phyloP scores from a whole-genome alignment of 37 sponge, comb jelly and placozoan species.

The Ianthella basta region DNA sequence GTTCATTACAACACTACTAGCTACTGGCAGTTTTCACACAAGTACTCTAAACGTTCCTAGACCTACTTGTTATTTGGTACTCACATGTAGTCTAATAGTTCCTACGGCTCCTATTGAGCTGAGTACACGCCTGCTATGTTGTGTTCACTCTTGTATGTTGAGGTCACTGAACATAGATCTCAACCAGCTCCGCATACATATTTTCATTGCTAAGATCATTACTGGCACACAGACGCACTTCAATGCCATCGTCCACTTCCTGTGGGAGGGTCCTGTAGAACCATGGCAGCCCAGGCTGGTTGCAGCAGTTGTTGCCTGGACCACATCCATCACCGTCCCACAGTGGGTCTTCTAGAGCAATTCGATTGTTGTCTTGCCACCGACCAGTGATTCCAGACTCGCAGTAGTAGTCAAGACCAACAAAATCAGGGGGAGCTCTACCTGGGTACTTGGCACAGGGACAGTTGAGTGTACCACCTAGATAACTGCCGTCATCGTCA shows the following conservation, averaged over 20 bases:
- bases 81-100: too few species aligned
- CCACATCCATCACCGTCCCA: constrained; percentile 37
- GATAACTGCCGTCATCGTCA: not conserved
- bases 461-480: not conserved
- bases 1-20: too few species aligned
- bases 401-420: constrained; percentile 19
- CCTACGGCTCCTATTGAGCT: too few species aligned
- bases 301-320: constrained; percentile 25
- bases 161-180: too few species aligned
- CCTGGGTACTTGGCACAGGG: constrained; percentile 14
- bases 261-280: constrained; percentile 21
- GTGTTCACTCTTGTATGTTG: too few species aligned
- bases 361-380: not conserved
- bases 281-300: constrained; percentile 27
- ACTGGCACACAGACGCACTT: constrained; percentile 14
- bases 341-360: constrained; percentile 6
- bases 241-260: constrained; percentile 32
- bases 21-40: too few species aligned
- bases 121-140: too few species aligned
- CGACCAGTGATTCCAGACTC: constrained; percentile 24
- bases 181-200: not conserved
- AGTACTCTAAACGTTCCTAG: too few species aligned
- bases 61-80: too few species aligned
- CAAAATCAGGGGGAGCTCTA: not conserved
- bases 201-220: not conserved